Base-by-base conservation (phyloP, 2,113 vertebrate species). In the Phycodurus eques region DNA sequence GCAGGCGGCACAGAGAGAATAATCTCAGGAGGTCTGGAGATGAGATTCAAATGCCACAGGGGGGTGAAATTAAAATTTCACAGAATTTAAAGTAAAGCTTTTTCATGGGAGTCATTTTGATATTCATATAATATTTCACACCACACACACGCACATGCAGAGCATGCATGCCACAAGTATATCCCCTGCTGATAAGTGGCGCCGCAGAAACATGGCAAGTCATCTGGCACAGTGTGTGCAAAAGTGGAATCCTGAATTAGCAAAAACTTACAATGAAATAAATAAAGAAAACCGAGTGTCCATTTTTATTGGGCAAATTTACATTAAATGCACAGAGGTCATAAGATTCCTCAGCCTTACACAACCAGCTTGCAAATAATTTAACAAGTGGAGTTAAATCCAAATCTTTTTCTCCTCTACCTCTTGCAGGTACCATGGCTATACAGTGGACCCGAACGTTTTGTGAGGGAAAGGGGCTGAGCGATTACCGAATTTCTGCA, bases 61-160 rank as follows among this genome's bases (percentile, higher is more conserved):
- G 80, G 78, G 70, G 73, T 42, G 54, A 78, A 80, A 83, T 85
- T 81, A 84, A 88, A 89, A 72, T 84, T 85, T 75, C 76, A 83
- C 73, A 85, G 65, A 88, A 85, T 76, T 84, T 86, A 73, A 86
- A 88, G 79, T 75, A 70, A 88, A 83, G 84, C 73, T 84, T 84
- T 84, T 88, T 88, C 85, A 83, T 82, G 80, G 88, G 68, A 81
- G 65, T 72, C 80, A 76, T 84, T 81, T 87, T 89, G 81, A 87
- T 89, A 84, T 88, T 83, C 81, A 86, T 89, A 78, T 61, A 80
- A 75, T 78, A 82, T 83, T 83, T 86, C 80, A 77, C 77, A 76
- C 62, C 63, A 39, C 39, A 60, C 11, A 64, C 42, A 62, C 49
- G 67, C 35, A 57, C 53, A 62, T 19, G 35, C 35, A 39, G 35